Conservation (phyloP, 2,797 vertebrate genomes). For the Apodemus agrarius region DNA sequence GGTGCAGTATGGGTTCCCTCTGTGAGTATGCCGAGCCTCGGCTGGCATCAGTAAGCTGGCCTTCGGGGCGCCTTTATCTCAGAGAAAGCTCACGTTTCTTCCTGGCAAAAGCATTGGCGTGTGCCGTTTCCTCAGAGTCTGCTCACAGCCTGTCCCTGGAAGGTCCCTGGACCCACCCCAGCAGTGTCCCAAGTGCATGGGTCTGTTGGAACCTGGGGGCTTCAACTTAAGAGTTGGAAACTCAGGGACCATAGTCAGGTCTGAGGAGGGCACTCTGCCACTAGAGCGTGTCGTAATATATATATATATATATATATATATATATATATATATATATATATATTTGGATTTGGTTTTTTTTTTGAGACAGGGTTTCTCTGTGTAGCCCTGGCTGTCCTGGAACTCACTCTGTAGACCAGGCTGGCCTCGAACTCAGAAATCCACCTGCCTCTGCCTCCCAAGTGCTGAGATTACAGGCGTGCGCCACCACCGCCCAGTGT, state of each 20-base stretch:
- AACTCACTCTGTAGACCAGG: too few relatives aligned
- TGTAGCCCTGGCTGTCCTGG: too few relatives aligned
- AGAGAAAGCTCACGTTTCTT: background rate
- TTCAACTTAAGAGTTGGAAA: background rate
- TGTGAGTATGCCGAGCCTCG: slow-evolving; percentile 78
- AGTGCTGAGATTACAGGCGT: too few relatives aligned
- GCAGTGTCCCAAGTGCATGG: background rate
- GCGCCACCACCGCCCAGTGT: too few relatives aligned
- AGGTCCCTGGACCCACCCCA: background rate
- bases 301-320: too few relatives aligned
- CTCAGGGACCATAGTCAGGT: background rate
- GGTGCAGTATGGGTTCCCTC: slow-evolving; percentile 81
- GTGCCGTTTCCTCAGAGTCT: rapidly evolving
- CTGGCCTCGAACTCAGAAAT: too few relatives aligned
- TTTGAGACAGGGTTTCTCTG: too few relatives aligned
- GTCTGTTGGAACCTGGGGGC: background rate
- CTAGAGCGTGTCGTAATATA: rapidly evolving
- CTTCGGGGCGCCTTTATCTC: background rate
- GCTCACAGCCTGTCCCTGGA: background rate
- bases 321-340: too few relatives aligned
- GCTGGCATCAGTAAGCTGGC: rapidly evolving
- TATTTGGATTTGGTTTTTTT: too few relatives aligned
- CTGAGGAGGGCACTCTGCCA: too few relatives aligned
- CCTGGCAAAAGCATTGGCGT: background rate
- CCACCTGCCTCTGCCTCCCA: too few relatives aligned